Evolutionary conservation across 2,113 vertebrate species (phyloP), one percentile per base, ranked within the genome.

Genomic region (Halcyon malimbica): DNA sequence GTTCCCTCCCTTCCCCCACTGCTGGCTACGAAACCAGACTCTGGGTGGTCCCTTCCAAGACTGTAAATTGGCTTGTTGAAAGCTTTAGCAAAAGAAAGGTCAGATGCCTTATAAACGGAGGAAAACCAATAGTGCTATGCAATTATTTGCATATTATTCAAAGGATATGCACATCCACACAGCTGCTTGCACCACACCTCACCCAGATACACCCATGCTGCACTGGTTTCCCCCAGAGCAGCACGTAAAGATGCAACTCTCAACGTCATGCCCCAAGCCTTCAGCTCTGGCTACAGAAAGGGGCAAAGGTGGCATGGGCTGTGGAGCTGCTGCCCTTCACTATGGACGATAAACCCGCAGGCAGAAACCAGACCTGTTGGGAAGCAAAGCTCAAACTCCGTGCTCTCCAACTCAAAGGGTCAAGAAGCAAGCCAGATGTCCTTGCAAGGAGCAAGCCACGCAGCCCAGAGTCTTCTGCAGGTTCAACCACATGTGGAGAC

Each of bases 51-150:
- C 75, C 53, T 70, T 50, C 75, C 86, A 64, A 53, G 35, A 14
- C 78, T 89, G 81, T 93, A 93, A 97, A 96, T 35, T 94, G 86
- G 51, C 48, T 96, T 95, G 88, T 44, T 97, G 96, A 96, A 96
- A 97, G 91, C 85, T 63, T 78, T 28, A 56, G 88, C 83, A 87
- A 83, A 96, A 85, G 84, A 48, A 91, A 96, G 83, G 91, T 96
- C 90, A 95, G 94, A 44, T 62, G 94, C 94, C 24, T 91, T 26
- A 42, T 63, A 95, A 91, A 95, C 69, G 8, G 41, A 83, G 82
- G 75, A 81, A 41, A 80, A 3, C 39, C 4, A 4, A 56, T 1
- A 25, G 44, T 1, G 54, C 73, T 42, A 3, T 19, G 35, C 50
- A 74, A 10, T 33, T 44, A 16, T 14, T 11, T 39, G 41, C 65